Evolutionary conservation across 2,113 vertebrate genomes (phyloP), one percentile per base, ranked within the genome.

Genomic region (Mus spicilegus): DNA sequence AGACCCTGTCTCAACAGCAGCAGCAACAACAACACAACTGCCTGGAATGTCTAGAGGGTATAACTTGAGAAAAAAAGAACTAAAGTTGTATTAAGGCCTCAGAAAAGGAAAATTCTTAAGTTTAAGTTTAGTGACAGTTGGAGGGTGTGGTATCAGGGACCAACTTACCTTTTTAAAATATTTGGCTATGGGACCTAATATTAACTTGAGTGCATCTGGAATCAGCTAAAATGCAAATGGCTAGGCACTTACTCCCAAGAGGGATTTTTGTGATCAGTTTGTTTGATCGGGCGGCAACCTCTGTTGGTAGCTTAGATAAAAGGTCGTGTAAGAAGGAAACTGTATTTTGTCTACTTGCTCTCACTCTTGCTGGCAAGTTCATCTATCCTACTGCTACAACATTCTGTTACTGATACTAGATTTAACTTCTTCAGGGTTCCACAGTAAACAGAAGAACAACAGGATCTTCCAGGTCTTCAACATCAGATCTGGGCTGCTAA

Each of bases 91-190:
- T 69, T 84, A 82, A 65, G 51, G 4, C 46, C 39, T 94, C 33
- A 20, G 77, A 78, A 65, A 28, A 22, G 49, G 3, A 77, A n/a
- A 6, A 19, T 77, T 76, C 86, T 86, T 92, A 88, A 72, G 90
- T 91, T 61, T n/a, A 24, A 72, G 92, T 91, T 61, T n/a, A 24
- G 26, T 70, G 78, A 93, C 86, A 87, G 42, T 86, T 58, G 54
- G 22, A 89, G 63, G 78, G 49, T 76, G 63, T 69, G 63, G 28
- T 67, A 42, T 49, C 26, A 4, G 46, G 84, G 77, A 56, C 75
- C 76, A 91, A 56, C 12, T 73, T 49, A 17, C 26, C 54, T 72
- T 92, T 93, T 49, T 54, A 70, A 89, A 89, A 22, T 73, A 78
- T 54, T 95, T 84, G n/a, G 56, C 80, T 84, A n/a, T 63, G 56